These are phyloP conservation scores for Bombus ignitus DNA, from an alignment of 1,140 invertebrate species.

Conservation along the genomic window DNA sequence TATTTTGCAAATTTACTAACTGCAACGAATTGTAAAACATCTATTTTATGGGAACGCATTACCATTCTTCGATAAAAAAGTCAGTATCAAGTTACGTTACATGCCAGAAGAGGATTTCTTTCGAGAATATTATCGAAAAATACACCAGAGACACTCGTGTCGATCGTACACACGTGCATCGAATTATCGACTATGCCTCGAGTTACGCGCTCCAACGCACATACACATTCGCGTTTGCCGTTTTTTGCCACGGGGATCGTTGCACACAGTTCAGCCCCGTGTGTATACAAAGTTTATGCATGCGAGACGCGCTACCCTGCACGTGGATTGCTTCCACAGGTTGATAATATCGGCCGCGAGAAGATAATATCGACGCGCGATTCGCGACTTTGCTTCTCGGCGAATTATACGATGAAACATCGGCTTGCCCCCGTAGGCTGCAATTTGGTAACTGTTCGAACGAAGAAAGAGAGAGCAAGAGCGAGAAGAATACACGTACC, in stretches of 20 bases:
- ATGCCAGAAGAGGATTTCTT: not conserved
- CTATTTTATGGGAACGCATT: not conserved
- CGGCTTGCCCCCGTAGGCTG: not conserved
- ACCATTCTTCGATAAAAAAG: not conserved
- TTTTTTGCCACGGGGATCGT: not conserved
- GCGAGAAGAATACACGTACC: not conserved
- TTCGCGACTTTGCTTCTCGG: conserved; percentile 1
- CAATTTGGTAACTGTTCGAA: not conserved
- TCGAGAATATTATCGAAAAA: not conserved
- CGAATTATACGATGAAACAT: conserved; percentile 25
- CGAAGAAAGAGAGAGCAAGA: not conserved
- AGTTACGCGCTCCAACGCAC: not conserved
- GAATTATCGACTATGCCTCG: not conserved
- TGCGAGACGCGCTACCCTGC: not conserved
- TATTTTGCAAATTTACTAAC: not conserved
- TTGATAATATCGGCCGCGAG: conserved; percentile 26
- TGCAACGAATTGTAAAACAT: not conserved
- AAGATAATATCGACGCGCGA: conserved; percentile 24
- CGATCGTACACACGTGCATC: not conserved
- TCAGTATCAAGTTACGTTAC: not conserved
- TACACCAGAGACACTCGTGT: not conserved
- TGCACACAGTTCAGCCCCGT: not conserved
- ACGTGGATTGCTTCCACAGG: conserved; percentile 9
- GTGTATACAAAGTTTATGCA: conserved; percentile 18
- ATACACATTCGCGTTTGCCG: no score